Evolutionary conservation across 2,888 invertebrate genomes (phyloP).

Genomic region (Polydrusus pterygomalis): DNA sequence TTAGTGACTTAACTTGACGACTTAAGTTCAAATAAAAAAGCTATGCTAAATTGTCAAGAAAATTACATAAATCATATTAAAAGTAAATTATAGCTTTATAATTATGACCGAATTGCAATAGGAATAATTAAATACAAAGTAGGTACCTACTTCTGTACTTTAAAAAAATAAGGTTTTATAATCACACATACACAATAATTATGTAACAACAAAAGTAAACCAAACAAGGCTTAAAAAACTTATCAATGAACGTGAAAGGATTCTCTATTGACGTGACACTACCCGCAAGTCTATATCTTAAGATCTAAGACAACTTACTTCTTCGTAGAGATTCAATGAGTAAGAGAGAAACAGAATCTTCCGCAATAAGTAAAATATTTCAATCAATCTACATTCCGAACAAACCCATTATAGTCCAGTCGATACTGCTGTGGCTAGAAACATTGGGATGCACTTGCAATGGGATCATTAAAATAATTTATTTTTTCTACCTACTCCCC

Average conservation of each 20-base stretch:
- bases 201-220: slow-evolving; percentile 13
- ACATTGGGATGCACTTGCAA: too few species aligned
- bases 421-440: too few species aligned
- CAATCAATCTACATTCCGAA: slow-evolving; percentile 10
- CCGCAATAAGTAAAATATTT: slow-evolving; percentile 2
- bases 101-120: too few species aligned
- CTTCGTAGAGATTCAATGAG: neutral
- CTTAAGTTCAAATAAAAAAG: too few species aligned
- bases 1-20: neutral
- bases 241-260: slow-evolving; percentile 45
- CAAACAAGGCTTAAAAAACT: slow-evolving; percentile 16
- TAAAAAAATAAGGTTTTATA: neutral
- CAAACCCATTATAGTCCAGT: slow-evolving; percentile 34
- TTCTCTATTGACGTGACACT: slow-evolving; percentile 35
- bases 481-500: too few species aligned
- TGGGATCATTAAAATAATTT: too few species aligned
- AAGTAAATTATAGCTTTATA: neutral
- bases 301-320: neutral
- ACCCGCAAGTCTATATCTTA: slow-evolving; percentile 14
- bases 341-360: slow-evolving; percentile 9
- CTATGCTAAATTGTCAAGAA: neutral
- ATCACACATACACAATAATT: slow-evolving; percentile 17
- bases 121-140: neutral
- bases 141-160: neutral
- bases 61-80: slow-evolving; percentile 3